Base-by-base conservation (phyloP, 2,888 invertebrate genomes). In the Conomelus anceps region DNA sequence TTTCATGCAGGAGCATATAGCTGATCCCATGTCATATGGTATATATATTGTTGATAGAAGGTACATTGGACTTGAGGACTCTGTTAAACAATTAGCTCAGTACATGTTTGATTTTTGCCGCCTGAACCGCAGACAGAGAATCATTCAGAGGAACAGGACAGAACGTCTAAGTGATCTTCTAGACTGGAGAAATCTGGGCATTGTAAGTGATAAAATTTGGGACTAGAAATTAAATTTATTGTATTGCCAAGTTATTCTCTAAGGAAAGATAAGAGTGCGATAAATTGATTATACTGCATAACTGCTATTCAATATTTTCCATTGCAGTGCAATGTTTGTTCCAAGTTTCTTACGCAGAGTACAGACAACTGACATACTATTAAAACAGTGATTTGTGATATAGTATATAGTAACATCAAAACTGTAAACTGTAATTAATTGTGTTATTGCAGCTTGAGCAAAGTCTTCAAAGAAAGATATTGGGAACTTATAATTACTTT, bases 31-130 rank as follows among this genome's bases (percentile, higher is more conserved):
- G 96, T 98, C 98, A 0, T 99, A 99, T 93, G 99, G 99, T 87
- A 99, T 99, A 92, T 99, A 99, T 94, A 98, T 99, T 85, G 98
- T 99, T 22, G 99, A 99, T 93, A 95, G 99, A 20, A 95, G 99
- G 89, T 97, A 96, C 93, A 98, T 98, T 91, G 96, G 96, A 3
- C 93, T 98, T 0, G 99, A 99, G 93, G 97, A 97, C 88, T 97
- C 98, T 29, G 96, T 99, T 1, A 97, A 98, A 91, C 98, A 99
- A 92, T 94, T 99, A 17, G 97, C 98, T 0, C 96, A 96, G 91
- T 98, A 95, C 92, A 98, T 99, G 98, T 98, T 95, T 93, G 99
- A 99, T 92, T 99, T 99, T 92, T 96, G 97, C 29, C 96, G 97
- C 91, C 94, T 99, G 88, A 97, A 97, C 91, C 95, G 99, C 90